Conservation (phyloP, 2,113 vertebrate genomes). For the Corythoichthys haematopterus region DNA sequence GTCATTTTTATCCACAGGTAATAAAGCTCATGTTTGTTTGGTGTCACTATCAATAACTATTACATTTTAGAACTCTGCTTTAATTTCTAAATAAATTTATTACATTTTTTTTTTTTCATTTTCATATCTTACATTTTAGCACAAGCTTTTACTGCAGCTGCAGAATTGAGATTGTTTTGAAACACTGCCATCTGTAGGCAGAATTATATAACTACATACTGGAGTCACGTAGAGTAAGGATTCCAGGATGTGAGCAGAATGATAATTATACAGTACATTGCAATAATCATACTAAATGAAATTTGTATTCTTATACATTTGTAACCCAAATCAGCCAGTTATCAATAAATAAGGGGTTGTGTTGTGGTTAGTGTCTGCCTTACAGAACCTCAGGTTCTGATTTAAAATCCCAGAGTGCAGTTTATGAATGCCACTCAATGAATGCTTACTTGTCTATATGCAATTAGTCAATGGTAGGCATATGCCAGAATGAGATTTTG, state of each 20-base stretch:
- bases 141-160: not conserved
- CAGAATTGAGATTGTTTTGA: constrained; percentile 24
- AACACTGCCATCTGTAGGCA: constrained; percentile 59
- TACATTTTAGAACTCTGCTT: not conserved
- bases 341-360: not conserved
- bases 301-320: not conserved
- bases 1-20: not conserved
- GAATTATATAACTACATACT: constrained; percentile 6
- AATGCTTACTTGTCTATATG: too few species aligned
- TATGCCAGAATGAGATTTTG: too few species aligned
- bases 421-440: too few species aligned
- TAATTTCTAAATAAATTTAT: not conserved
- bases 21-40: not conserved
- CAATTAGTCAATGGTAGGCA: too few species aligned
- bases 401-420: not conserved
- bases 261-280: not conserved
- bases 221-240: not conserved
- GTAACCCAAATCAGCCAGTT: not conserved
- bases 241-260: constrained; percentile 1
- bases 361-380: not conserved
- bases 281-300: not conserved
- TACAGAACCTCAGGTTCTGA: not conserved
- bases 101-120: not conserved
- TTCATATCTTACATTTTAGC: not conserved
- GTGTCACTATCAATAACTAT: not conserved